Base-by-base conservation (phyloP, 2,113 vertebrate species). In the Paralichthys olivaceus region DNA sequence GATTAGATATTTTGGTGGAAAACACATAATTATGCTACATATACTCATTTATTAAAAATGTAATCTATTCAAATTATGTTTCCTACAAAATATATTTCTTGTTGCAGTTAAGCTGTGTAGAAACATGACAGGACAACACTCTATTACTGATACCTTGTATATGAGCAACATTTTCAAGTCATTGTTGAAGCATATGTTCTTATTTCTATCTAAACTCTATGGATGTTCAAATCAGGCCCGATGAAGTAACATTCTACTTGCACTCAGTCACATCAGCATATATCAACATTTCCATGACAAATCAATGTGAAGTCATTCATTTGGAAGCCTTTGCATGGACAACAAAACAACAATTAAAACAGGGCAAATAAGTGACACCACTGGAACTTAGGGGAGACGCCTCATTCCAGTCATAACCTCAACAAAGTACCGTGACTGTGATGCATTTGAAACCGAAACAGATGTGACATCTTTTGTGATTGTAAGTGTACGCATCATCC, bases 401-500 rank as follows among this genome's bases (percentile, higher is more conserved):
- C 74, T 75, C 67, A 22, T 73, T 70, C 65, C 43, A 69, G 32
- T 56, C 29, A 23, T 40, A 72, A 55, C 32, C 40, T 61, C 51
- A 66, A 1, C 55, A 32, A 71, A 75, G 11, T 19, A 58, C 20
- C 20, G 0, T 72, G 47, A 75, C 75, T 17, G 47, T 68, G 28
- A 28, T 22, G 26, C 43, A 34, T 23, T 0, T 19, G 56, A 73
- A 75, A 54, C 32, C 23, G 14, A 77, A 72, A 71, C 77, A 77
- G 34, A 83, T 69, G 53, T 68, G 53, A 83, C 66, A 34, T 68
- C 15, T 81, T 75, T 57, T 58, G 28, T 75, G 20, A 58, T 61
- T 77, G 29, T 58, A 57, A 53, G n/a, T 34, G 29, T 34, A 20
- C 15, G 2, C 37, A 54, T 49, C 26, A 5, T 62, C 34, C 28